Percentiles rank a stretch among this genome's conserved stretches.
These are phyloP conservation scores for Parasteatoda lunata DNA, from an alignment of 2,888 invertebrate species.

Conservation along the genomic window DNA sequence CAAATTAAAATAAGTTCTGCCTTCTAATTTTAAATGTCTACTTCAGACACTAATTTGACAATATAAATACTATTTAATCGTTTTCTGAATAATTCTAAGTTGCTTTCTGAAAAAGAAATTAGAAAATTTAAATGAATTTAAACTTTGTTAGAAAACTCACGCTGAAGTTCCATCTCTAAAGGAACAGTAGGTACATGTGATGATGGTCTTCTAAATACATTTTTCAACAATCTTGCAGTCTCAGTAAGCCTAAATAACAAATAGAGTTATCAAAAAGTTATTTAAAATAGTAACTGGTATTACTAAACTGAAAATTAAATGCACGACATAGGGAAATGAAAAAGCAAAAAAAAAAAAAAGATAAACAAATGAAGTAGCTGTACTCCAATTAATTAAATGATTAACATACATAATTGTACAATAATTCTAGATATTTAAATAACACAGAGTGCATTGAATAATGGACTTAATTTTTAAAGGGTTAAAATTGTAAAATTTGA, in stretches of 20 bases:
- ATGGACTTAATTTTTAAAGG: too few relatives aligned
- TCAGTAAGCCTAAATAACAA: slow-evolving; percentile 83
- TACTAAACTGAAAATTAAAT: slow-evolving; percentile 1
- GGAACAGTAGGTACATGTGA: slow-evolving; percentile 78
- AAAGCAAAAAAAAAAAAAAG: neutral
- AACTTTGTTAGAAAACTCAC: slow-evolving; percentile 81
- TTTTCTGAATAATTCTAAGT: too few relatives aligned
- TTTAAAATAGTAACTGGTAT: slow-evolving; percentile 12
- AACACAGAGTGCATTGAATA: too few relatives aligned
- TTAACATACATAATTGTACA: neutral
- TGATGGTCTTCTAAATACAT: slow-evolving; percentile 85
- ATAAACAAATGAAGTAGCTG: neutral
- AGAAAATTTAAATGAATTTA: too few relatives aligned
- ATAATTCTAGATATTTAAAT: neutral
- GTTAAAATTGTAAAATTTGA: too few relatives aligned
- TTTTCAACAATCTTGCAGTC: slow-evolving; percentile 95
- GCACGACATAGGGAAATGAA: neutral
- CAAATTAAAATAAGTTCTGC: too few relatives aligned
- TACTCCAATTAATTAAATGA: neutral
- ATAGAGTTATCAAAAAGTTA: neutral
- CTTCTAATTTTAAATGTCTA: too few relatives aligned
- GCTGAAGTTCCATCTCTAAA: slow-evolving; percentile 92
- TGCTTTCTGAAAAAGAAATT: too few relatives aligned
- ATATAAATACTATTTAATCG: too few relatives aligned
- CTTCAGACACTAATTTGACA: too few relatives aligned